Base-by-base conservation (phyloP, 2,888 invertebrate genomes). In the Eurytoma californica region DNA sequence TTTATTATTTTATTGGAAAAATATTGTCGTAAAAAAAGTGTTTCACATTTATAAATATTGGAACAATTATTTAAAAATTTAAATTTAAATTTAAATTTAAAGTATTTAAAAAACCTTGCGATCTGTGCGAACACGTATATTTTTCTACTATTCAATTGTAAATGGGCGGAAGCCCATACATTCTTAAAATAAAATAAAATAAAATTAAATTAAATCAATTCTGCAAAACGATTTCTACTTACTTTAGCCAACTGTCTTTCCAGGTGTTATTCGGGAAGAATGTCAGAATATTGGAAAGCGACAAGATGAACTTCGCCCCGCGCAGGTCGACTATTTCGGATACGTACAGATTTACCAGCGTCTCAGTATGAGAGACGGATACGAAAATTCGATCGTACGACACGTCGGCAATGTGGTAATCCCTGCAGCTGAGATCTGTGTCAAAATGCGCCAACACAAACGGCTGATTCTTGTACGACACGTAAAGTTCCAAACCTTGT, bases 381-480 rank as follows among this genome's bases (percentile, higher is more conserved):
- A 97, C 93, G 87, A 97, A 94, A 82, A 96, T 93, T 90, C 95
- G 93, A 85, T 94, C 94, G 84, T 95, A 95, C 0, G 95, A 94
- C 16, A 97, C 95, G 88, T 97, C 97, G 0, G 95, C 95, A 69
- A 97, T 93, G 88, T 95, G 95, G 89, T 95, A 97, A 87, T 95
- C 95, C 86, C 91, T 90, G 47, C 91, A 90, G 76, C 93, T 92
- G 67, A 94, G 88, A 82, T 94, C 93, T 84, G 95, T 95, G 47
- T 82, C 80, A 87, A 97, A 97, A 82, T 94, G 92, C 0, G 97
- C 96, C 84, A 93, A 93, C 77, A 92, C 91, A 89, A 96, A 96
- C 3, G 92, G 92, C 12, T 93, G 93, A 77, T 95, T 91, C 88
- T 94, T 94, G 87, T 95, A 94, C 0, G 96, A 96, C 51, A 97